Evolutionary conservation across 1,140 invertebrate genomes (phyloP), one percentile per base, ranked within the genome.

Genomic region (Lepidurus apus): DNA sequence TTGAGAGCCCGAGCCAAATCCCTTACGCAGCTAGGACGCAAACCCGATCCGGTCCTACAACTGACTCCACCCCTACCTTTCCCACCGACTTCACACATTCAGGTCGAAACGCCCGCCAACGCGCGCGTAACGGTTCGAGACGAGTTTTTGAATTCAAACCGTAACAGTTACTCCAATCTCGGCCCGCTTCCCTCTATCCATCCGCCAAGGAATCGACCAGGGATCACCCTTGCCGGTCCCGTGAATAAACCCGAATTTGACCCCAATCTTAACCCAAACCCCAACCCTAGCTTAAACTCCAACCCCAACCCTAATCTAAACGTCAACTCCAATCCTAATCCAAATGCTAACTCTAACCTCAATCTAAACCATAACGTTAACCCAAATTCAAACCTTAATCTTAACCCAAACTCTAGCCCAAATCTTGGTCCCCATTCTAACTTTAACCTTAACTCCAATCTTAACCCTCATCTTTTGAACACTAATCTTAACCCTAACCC

Each of bases 61-160:
- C 73, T 79, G n/a, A 79, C 74, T 42, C 78, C 78, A 42, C 78
- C 78, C 17, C 45, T 45, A 5, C 78, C 73, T 34, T 65, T 53
- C 24, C 44, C 45, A 21, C 42, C 65, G 53, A 45, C 45, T 26
- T 65, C 45, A 43, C 44, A 65, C 11, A 47, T 34, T 42, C 24
- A 10, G 65, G 42, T 53, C 47, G 43, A 76, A 7, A 11, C 44
- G 21, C 45, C 26, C 17, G 78, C 65, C 8, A 76, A 47, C 42
- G 21, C 75, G 24, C 43, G 73, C 7, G 42, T 43, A 24, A 75
- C 78, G 13, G 9, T 43, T 7, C 73, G 78, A 21, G 43, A 44
- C 13, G 74, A 74, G 42, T 74, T 42, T 74, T 45, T 74, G 9
- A 21, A 45, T 21, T 75, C 43, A 34, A 74, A 75, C 26, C 73